Base-by-base conservation (phyloP, 2,888 invertebrate genomes). In the Tetropium fuscum region DNA sequence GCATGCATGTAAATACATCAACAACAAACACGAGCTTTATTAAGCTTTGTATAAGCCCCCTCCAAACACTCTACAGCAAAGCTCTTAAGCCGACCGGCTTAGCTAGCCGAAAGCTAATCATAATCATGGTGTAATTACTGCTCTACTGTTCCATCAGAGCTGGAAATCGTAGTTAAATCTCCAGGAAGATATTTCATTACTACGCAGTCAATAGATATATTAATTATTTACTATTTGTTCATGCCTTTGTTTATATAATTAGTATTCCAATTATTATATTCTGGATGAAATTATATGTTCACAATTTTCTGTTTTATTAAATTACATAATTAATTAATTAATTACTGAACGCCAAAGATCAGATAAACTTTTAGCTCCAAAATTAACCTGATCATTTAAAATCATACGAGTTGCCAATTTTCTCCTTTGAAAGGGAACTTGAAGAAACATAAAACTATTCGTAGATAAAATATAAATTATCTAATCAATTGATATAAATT, bases 111-210 rank as follows among this genome's bases (percentile, higher is more conserved):
- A 79, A 80, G 80, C 80, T 81, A 81, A 81, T 81, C 81, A 80
- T 81, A 81, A 81, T 80, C 79, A 79, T 78, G 72, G 74, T 72
- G 80, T 80, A 81, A 81, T 81, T 81, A 80, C 77, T 74, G 76
- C 58, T 64, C 54, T 53, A 32, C 51, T 41, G 51, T 53, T 53
- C 30, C 51, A 41, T 27, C 51, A 40, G 36, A n/a, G 36, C 27
- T 44, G 36, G 15, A 22, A 36, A 22, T 34, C 34, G 20, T 48
- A 48, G 48, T 48, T 48, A 36, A 20, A 36, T 48, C 20, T 36
- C 19, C 15, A 32, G 25, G 20, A 48, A 18, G 32, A 34, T 48
- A 48, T 47, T 20, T 43, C 5, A 20, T 43, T 20, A 22, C 19
- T n/a, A n/a, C 43, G 10, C 4, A 20, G 15, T 32, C 30, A 47